A percentile compares a stretch with the other conserved stretches of the same genome.
phyloP scores from a whole-genome alignment of 2,888 invertebrate genomes.

The Eupithecia exiguata region DNA sequence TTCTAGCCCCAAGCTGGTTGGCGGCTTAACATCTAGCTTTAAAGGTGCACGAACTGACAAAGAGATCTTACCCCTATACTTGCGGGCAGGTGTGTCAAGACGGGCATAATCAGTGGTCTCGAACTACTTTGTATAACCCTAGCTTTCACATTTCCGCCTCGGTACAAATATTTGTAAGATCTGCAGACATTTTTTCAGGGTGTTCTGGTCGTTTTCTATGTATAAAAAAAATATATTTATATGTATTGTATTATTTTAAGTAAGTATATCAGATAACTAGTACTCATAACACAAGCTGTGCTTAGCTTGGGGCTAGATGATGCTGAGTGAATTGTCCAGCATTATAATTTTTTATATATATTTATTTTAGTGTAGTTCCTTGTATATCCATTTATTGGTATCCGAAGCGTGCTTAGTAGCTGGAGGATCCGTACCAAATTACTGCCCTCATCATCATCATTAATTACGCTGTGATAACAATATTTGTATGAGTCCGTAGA shows the following conservation, averaged over 20 bases:
- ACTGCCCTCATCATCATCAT: not conserved
- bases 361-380: not conserved
- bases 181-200: too few species aligned
- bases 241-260: too few species aligned
- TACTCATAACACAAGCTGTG: too few species aligned
- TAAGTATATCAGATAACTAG: too few species aligned
- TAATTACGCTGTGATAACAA: too few species aligned
- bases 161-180: too few species aligned
- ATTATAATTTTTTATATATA: too few species aligned
- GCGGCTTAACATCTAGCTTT: not conserved
- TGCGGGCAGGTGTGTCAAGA: not conserved
- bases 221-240: too few species aligned
- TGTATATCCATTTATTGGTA: not conserved
- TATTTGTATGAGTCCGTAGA: too few species aligned
- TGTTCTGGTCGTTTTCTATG: too few species aligned
- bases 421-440: not conserved
- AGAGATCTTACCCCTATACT: slow-evolving; percentile 4
- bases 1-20: not conserved
- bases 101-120: not conserved
- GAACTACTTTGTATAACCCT: not conserved
- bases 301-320: too few species aligned
- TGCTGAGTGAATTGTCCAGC: too few species aligned
- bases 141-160: not conserved
- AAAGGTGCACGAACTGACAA: slow-evolving; percentile 12
- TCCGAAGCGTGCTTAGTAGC: not conserved